Evolutionary conservation across 2,888 invertebrate species (phyloP).

Genomic region (Pecten maximus): DNA sequence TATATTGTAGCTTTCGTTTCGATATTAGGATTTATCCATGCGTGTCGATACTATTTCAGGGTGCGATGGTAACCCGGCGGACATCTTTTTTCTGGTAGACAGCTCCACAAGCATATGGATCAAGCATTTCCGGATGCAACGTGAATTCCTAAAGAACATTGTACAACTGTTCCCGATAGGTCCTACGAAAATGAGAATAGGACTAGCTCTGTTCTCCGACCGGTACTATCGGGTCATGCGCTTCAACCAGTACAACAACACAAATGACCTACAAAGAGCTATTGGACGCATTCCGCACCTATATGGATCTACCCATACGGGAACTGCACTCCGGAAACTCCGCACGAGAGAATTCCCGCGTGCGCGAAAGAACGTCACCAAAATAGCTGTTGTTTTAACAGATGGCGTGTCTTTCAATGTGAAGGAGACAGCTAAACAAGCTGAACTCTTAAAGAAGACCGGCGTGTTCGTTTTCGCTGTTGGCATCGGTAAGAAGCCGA

Average conservation of each 20-base stretch:
- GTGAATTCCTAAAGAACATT: conserved; percentile 65
- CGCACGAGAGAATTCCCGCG: conserved; percentile 49
- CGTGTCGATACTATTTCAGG: conserved; percentile 41
- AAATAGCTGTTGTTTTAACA: conserved; percentile 61
- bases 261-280: conserved; percentile 51
- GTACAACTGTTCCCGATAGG: conserved; percentile 64
- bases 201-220: conserved; percentile 60
- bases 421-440: conserved; percentile 56
- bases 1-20: no score
- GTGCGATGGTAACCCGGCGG: conserved; percentile 64
- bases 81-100: conserved; percentile 61
- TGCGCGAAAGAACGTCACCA: conserved; percentile 56
- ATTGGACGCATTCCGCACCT: conserved; percentile 55
- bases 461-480: conserved; percentile 62
- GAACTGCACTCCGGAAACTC: conserved; percentile 58
- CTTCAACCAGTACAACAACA: conserved; percentile 52
- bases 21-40: not conserved
- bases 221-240: conserved; percentile 52
- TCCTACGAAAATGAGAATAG: conserved; percentile 61
- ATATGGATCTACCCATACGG: conserved; percentile 60
- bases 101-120: conserved; percentile 70
- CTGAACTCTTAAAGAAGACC: conserved; percentile 55
- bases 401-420: conserved; percentile 59
- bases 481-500: conserved; percentile 58
- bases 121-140: conserved; percentile 67